Evolutionary conservation across 2,888 invertebrate genomes (phyloP).

Genomic region (Trissoscelio sp.): DNA sequence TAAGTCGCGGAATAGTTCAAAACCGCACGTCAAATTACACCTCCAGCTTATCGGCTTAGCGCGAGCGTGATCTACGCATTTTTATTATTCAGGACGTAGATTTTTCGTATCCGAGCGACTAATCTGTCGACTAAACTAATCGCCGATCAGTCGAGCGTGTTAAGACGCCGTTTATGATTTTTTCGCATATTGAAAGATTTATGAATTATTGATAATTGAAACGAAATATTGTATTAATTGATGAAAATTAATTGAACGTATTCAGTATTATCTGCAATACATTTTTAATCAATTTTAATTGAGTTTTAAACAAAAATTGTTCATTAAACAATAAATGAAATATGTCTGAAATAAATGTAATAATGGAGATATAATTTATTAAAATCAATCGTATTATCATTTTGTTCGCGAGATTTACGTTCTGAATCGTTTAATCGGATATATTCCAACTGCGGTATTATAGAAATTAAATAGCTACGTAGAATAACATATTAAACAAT

Average conservation of each 20-base stretch:
- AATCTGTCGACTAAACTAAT: slow-evolving; percentile 38
- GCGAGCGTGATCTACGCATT: slow-evolving; percentile 39
- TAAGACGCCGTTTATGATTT: slow-evolving; percentile 25
- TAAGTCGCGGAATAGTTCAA: slow-evolving; percentile 37
- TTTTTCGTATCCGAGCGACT: slow-evolving; percentile 17
- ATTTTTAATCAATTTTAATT: no score
- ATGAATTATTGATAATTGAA: neutral
- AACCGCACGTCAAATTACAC: slow-evolving; percentile 48
- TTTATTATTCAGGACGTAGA: slow-evolving; percentile 34
- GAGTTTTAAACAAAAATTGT: no score
- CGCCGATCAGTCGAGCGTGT: slow-evolving; percentile 17
- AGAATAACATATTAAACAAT: neutral
- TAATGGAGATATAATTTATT: no score
- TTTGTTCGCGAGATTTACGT: no score
- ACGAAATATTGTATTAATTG: neutral
- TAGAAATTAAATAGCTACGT: neutral
- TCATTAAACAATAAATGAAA: no score
- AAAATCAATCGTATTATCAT: no score
- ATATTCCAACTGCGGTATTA: neutral
- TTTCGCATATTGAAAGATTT: neutral
- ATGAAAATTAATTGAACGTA: neutral
- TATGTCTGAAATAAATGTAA: no score
- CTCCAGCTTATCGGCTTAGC: slow-evolving; percentile 47
- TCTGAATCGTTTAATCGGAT: no score
- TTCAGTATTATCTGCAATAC: no score